Conservation (phyloP, 2,113 vertebrate species). For the Antechinus flavipes region DNA sequence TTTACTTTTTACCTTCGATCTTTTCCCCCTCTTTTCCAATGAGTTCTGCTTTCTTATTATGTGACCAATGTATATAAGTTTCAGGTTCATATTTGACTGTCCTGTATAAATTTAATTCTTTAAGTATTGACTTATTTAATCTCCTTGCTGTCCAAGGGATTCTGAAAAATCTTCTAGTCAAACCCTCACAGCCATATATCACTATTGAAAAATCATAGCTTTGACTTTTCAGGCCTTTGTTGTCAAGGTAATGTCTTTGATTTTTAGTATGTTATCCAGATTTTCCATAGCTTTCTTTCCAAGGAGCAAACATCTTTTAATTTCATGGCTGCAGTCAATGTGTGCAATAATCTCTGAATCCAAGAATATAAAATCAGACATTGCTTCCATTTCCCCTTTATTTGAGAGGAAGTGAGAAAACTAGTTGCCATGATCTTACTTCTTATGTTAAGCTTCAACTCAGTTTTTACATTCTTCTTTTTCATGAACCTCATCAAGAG, state of each 20-base stretch:
- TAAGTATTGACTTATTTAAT: not conserved
- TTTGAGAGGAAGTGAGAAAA: not conserved
- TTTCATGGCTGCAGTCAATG: not conserved
- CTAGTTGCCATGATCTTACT: not conserved
- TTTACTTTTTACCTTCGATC: not conserved
- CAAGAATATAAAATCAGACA: not conserved
- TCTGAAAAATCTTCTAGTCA: not conserved
- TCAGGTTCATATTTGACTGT: not conserved
- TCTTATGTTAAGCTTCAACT: not conserved
- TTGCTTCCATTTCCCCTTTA: not conserved
- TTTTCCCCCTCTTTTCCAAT: not conserved
- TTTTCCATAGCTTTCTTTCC: not conserved
- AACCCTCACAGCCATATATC: not conserved
- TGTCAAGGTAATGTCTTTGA: not conserved
- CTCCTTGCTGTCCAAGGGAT: not conserved
- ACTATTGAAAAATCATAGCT: not conserved
- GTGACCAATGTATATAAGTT: not conserved
- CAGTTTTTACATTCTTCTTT: not conserved
- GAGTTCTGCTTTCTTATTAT: not conserved
- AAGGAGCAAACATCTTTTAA: not conserved
- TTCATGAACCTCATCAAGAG: not conserved
- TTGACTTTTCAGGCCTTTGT: not conserved
- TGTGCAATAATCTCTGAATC: not conserved
- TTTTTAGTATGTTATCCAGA: not conserved
- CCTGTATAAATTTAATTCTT: not conserved